Conservation (phyloP, 2,113 vertebrate species). For the Elaphurus davidianus region DNA sequence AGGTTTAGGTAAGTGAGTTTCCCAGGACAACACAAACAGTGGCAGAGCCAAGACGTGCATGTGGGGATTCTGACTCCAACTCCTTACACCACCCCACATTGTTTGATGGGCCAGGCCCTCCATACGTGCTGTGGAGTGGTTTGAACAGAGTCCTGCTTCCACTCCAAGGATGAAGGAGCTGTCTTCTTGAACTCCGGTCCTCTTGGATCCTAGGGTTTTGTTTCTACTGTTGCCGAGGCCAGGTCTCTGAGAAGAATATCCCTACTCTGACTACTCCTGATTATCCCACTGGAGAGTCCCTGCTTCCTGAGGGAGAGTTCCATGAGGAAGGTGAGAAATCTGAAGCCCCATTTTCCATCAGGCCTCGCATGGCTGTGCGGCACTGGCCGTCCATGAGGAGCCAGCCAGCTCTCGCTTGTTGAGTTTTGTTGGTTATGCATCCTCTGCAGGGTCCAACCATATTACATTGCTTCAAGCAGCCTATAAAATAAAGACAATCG, state of each 20-base stretch:
- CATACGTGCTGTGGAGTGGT: background rate
- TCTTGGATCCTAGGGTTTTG: background rate
- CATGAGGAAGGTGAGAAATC: background rate
- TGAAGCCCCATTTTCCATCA: background rate
- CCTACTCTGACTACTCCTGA: background rate
- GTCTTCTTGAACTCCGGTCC: background rate
- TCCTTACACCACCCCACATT: fast-evolving
- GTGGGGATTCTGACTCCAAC: background rate
- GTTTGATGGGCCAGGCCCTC: background rate
- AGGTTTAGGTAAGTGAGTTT: background rate
- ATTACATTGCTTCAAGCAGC: slow-evolving; percentile 62
- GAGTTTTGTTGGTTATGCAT: background rate
- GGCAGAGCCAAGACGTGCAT: background rate
- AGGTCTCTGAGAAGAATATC: background rate
- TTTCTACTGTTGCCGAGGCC: background rate
- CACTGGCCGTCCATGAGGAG: background rate
- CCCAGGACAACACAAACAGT: background rate
- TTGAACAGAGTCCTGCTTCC: background rate
- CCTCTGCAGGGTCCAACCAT: background rate
- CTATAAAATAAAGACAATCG: slow-evolving; percentile 59
- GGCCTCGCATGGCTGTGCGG: background rate
- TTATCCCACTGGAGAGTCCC: background rate
- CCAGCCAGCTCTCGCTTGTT: slow-evolving; percentile 6
- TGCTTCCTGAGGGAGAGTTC: background rate
- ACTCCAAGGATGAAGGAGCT: background rate